Conservation (phyloP, 2,113 vertebrate genomes). For the Parus major region DNA sequence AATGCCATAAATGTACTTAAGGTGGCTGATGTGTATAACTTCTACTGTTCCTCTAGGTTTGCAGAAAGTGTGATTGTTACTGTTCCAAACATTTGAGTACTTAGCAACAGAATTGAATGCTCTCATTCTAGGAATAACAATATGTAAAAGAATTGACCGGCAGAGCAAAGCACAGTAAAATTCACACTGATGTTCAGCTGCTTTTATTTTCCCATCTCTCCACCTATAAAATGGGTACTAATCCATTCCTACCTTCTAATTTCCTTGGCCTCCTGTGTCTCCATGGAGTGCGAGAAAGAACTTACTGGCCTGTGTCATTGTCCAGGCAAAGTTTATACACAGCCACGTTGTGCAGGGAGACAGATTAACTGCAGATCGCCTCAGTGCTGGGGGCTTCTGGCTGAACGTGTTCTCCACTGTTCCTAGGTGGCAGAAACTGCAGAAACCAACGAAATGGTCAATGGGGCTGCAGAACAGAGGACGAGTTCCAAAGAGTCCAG, state of each 20-base stretch:
- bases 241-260: slow-evolving; percentile 80
- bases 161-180: slow-evolving; percentile 80
- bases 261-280: slow-evolving; percentile 76
- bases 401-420: slow-evolving; percentile 45
- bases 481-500: slow-evolving; percentile 92
- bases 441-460: slow-evolving; percentile 85
- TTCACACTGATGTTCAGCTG: slow-evolving; percentile 73
- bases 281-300: slow-evolving; percentile 69
- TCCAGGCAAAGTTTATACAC: slow-evolving; percentile 77
- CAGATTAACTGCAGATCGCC: slow-evolving; percentile 46
- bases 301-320: slow-evolving; percentile 76
- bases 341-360: slow-evolving; percentile 71
- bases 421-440: slow-evolving; percentile 80
- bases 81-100: slow-evolving; percentile 69
- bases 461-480: slow-evolving; percentile 87
- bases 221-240: slow-evolving; percentile 74
- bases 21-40: slow-evolving; percentile 78
- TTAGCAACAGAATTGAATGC: slow-evolving; percentile 47
- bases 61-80: slow-evolving; percentile 77
- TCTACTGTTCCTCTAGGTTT: slow-evolving; percentile 61
- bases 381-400: neutral
- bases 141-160: slow-evolving; percentile 64
- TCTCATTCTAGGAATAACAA: slow-evolving; percentile 51
- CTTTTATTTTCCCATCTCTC: slow-evolving; percentile 50
- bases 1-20: slow-evolving; percentile 55